Evolutionary conservation across 2,797 vertebrate genomes (phyloP).

Genomic region (Tokudaia tokunoshimensis): DNA sequence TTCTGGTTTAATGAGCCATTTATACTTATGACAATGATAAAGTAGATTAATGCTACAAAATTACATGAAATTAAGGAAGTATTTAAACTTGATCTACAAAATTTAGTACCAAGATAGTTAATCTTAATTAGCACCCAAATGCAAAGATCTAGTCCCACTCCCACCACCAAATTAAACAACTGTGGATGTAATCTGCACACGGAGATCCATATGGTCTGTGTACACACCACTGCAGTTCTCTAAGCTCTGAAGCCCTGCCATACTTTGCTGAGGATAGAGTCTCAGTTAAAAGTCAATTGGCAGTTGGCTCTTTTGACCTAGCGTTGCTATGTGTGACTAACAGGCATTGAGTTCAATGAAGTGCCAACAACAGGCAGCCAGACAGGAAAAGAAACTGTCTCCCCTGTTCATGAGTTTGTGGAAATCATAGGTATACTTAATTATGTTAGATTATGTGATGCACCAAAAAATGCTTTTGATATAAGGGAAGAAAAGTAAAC

Average conservation of each 20-base stretch:
- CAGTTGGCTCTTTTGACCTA: slow-evolving; percentile 42
- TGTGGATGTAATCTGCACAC: background rate
- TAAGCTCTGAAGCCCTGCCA: too few species aligned
- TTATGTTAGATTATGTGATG: background rate
- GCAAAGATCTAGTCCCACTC: slow-evolving; percentile 83
- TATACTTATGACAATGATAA: slow-evolving; percentile 91
- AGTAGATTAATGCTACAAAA: slow-evolving; percentile 91
- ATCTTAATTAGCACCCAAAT: slow-evolving; percentile 91
- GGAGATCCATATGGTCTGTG: background rate
- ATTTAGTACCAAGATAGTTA: slow-evolving; percentile 89
- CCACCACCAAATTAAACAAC: slow-evolving; percentile 77
- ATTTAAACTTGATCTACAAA: slow-evolving; percentile 91
- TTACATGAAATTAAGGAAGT: slow-evolving; percentile 91
- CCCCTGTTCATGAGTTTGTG: background rate
- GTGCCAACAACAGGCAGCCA: slow-evolving; percentile 53
- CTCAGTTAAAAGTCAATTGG: slow-evolving; percentile 68
- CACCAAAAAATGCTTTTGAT: background rate
- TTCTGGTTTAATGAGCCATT: slow-evolving; percentile 92
- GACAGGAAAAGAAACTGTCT: slow-evolving; percentile 59
- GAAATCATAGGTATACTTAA: background rate
- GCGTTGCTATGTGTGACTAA: background rate
- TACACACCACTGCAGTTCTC: fast-evolving
- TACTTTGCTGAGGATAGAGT: background rate
- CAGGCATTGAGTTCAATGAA: slow-evolving; percentile 44
- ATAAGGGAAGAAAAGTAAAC: background rate